These are phyloP conservation scores for Tetragonisca angustula DNA, from an alignment of 2,888 invertebrate genomes.

Conservation along the genomic window DNA sequence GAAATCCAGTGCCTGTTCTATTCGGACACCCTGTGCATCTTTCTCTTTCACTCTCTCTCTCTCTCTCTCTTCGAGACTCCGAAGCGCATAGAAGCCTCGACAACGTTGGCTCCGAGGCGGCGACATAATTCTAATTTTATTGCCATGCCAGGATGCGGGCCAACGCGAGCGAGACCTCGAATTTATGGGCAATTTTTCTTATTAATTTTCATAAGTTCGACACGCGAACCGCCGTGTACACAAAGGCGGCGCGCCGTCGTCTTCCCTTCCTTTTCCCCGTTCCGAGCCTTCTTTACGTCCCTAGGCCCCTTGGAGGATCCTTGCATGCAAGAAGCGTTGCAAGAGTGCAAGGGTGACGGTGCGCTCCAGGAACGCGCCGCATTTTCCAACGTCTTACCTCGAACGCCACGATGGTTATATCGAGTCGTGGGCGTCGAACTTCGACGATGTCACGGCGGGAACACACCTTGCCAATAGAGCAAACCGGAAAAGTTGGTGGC, in stretches of 20 bases:
- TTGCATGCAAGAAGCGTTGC: neutral
- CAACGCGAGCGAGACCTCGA: conserved; percentile 69
- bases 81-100: neutral
- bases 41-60: neutral
- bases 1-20: too few relatives aligned
- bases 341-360: conserved; percentile 4
- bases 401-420: conserved; percentile 16
- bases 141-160: conserved; percentile 75
- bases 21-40: too few relatives aligned
- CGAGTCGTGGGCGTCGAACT: conserved; percentile 25
- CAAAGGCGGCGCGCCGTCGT: conserved; percentile 67
- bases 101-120: conserved; percentile 29
- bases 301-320: neutral
- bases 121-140: conserved; percentile 84
- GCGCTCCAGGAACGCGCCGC: neutral
- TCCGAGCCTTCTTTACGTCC: neutral
- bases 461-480: too few relatives aligned
- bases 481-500: neutral
- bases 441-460: neutral
- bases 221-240: conserved; percentile 77
- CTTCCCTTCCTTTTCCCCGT: too few relatives aligned
- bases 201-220: conserved; percentile 84
- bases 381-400: conserved; percentile 31
- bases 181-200: conserved; percentile 84
- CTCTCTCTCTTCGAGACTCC: neutral